Base-by-base conservation (phyloP, 2,797 vertebrate species). In the Delichon dasypus region DNA sequence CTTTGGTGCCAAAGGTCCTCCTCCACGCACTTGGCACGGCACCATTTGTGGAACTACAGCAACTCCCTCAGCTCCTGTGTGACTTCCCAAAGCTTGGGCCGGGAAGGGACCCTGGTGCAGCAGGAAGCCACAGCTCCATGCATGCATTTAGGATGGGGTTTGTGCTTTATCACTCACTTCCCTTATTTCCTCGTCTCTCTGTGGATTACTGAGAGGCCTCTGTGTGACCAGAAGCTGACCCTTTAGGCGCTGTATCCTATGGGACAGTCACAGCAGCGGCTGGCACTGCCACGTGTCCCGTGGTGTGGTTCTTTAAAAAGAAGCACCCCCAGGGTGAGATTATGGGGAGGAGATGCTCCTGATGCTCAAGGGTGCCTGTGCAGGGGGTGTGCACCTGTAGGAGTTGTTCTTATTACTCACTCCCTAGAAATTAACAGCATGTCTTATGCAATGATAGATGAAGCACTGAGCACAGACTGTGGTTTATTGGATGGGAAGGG, bases 361-460 rank as follows among this genome's bases (percentile, higher is more conserved):
- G 77, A 21, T 5, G 15, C 51, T 66, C 61, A 38, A 48, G 44
- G 17, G 58, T 85, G 64, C 61, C 45, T 64, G 27, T 0, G 2
- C 72, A 51, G 48, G 34, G 11, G 19, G 5, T 51, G 38, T 48
- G 78, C 91, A 65, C 15, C 0, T 32, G 54, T 38, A 40, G 89
- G 77, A 91, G 68, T n/a, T 89, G 47, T 54, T 90, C 70, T 73
- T 42, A n/a, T 89, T 82, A 55, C 36, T 92, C 62, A 81, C 36
- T 48, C n/a, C 42, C 34, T 70, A 48, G 51, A 86, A 93, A 70
- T 45, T 7, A 90, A 21, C 10, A 67, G 42, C 48, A 42, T 0
- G 0, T 40, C 30, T 85, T 70, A 51, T 2, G 3, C 36, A 32
- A 27, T 44, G 44, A 38, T 17, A 20, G 48, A 48, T 38, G 48